These are phyloP conservation scores for Pteruthius melanotis DNA, from an alignment of 2,113 vertebrate genomes.

Conservation along the genomic window DNA sequence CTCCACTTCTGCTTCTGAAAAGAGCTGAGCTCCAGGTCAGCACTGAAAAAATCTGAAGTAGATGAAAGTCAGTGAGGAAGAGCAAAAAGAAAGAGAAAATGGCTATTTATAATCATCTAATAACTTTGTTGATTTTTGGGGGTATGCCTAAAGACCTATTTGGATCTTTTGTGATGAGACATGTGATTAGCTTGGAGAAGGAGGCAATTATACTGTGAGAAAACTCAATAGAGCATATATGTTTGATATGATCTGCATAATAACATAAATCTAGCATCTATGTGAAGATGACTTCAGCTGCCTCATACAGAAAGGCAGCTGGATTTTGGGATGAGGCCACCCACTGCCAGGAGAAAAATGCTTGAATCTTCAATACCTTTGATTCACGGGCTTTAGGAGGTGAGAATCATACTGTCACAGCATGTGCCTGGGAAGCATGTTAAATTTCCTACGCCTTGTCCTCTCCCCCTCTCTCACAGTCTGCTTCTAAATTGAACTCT, in stretches of 20 bases:
- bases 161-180: neutral
- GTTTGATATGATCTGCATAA: constrained; percentile 8
- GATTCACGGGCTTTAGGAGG: constrained; percentile 53
- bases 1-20: neutral
- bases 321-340: constrained; percentile 26
- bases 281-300: constrained; percentile 7
- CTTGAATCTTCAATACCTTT: constrained; percentile 45
- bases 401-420: constrained; percentile 57
- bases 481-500: constrained; percentile 45
- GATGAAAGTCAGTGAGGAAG: neutral
- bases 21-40: neutral
- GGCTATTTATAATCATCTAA: neutral
- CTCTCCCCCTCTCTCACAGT: neutral
- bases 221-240: neutral
- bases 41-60: neutral
- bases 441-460: constrained; percentile 22
- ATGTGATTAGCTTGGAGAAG: neutral
- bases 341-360: constrained; percentile 45
- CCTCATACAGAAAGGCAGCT: constrained; percentile 36
- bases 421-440: constrained; percentile 25
- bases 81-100: neutral
- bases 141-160: neutral
- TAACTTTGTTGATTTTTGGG: neutral
- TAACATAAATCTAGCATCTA: neutral
- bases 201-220: neutral